phyloP scores from a whole-genome alignment of 2,797 vertebrate species.

The Xenentodon cancila region DNA sequence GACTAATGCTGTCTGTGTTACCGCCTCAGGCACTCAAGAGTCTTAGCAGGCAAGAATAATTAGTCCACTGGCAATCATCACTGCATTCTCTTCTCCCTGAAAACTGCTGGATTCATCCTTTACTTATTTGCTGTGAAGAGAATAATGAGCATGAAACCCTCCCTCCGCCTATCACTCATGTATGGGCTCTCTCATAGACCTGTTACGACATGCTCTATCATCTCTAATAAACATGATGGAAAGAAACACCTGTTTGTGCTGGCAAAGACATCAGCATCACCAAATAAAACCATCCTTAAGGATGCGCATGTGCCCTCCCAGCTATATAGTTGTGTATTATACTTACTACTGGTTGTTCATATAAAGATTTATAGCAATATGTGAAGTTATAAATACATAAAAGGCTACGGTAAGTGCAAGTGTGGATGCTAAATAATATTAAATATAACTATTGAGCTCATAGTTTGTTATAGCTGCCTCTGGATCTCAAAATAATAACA shows the following conservation, averaged over 20 bases:
- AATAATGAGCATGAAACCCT: constrained; percentile 16
- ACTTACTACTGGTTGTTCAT: neutral
- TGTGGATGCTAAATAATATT: no score
- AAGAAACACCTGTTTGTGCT: constrained; percentile 30
- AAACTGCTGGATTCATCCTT: constrained; percentile 35
- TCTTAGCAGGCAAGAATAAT: constrained; percentile 18
- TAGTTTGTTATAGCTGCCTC: no score
- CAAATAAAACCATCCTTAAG: constrained; percentile 23
- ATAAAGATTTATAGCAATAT: no score
- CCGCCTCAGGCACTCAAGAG: neutral
- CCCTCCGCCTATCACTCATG: constrained; percentile 28
- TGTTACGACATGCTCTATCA: constrained; percentile 13
- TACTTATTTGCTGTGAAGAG: constrained; percentile 1
- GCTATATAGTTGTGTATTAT: constrained; percentile 3
- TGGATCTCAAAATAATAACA: no score
- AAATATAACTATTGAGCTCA: no score
- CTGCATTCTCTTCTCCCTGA: constrained; percentile 30
- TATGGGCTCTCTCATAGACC: constrained; percentile 1
- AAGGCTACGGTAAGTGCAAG: no score
- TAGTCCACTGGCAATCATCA: constrained; percentile 14
- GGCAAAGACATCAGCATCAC: constrained; percentile 19
- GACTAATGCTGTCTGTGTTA: neutral
- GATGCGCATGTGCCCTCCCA: constrained; percentile 5
- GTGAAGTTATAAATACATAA: no score
- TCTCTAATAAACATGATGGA: constrained; percentile 1